Evolutionary conservation across 2,113 vertebrate species (phyloP).

Genomic region (Copsychus sechellarum): DNA sequence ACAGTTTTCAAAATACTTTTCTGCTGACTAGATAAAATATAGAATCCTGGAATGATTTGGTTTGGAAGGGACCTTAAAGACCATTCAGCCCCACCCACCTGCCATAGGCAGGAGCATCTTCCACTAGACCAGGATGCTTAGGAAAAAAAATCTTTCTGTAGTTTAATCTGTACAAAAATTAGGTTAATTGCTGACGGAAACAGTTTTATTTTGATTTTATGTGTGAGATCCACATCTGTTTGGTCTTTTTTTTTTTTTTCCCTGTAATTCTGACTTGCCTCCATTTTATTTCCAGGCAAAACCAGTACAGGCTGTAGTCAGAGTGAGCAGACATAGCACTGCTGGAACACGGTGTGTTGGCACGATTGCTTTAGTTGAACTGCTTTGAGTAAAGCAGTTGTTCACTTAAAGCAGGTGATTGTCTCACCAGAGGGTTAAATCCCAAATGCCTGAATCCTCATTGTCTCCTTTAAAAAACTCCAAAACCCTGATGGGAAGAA

Average conservation of each 20-base stretch:
- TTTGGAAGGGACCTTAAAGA: neutral
- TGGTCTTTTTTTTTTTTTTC: neutral
- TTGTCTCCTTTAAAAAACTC: neutral
- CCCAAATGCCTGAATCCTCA: neutral
- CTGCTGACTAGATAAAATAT: neutral
- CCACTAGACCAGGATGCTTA: neutral
- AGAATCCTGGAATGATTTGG: neutral
- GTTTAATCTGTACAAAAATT: neutral
- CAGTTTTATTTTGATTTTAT: neutral
- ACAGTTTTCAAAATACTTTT: neutral
- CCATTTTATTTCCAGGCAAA: neutral
- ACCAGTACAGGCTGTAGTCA: neutral
- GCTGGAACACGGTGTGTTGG: neutral
- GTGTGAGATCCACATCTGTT: neutral
- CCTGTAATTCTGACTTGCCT: neutral
- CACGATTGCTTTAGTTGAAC: neutral
- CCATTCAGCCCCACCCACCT: neutral
- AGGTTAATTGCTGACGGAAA: neutral
- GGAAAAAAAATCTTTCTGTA: neutral
- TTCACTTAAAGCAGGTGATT: neutral
- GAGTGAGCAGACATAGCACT: neutral
- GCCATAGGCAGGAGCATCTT: neutral
- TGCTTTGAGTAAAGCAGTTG: neutral
- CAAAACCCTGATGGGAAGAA: neutral
- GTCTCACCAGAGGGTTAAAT: neutral